A percentile compares a stretch with the other conserved stretches of the same genome.
Evolutionary conservation across 1,140 invertebrate species (phyloP).

Genomic region (Aphis craccivora): DNA sequence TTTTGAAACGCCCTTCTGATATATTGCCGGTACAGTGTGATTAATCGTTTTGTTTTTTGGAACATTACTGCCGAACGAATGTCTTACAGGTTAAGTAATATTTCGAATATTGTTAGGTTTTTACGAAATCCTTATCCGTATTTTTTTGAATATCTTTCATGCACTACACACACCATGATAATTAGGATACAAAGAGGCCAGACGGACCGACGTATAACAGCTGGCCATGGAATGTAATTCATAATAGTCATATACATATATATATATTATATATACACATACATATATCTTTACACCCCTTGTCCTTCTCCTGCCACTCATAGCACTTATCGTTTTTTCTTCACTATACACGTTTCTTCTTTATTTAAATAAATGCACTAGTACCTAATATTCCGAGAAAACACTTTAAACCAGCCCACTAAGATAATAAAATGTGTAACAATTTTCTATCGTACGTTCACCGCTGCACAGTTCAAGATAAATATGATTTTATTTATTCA

Average conservation of each 20-base stretch:
- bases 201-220: constrained; percentile 17
- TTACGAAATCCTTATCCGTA: constrained; percentile 3
- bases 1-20: constrained; percentile 13
- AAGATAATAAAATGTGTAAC: constrained; percentile 25
- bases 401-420: constrained; percentile 38
- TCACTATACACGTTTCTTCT: not conserved
- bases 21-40: not conserved
- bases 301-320: not conserved
- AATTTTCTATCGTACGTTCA: not conserved
- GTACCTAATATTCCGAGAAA: constrained; percentile 34
- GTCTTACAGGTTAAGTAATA: constrained; percentile 31
- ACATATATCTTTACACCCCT: constrained; percentile 10
- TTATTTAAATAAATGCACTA: constrained; percentile 17
- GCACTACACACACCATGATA: not conserved
- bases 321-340: not conserved
- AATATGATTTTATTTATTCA: constrained; percentile 56
- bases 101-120: not conserved
- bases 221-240: constrained; percentile 39
- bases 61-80: constrained; percentile 5
- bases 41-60: constrained; percentile 22
- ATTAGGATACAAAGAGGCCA: constrained; percentile 33
- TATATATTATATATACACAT: not conserved
- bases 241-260: constrained; percentile 8
- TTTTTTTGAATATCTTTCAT: constrained; percentile 6
- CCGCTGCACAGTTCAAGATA: constrained; percentile 15